These are phyloP conservation scores for Brachionus angularis DNA, from an alignment of 1,140 invertebrate species.

Conservation along the genomic window DNA sequence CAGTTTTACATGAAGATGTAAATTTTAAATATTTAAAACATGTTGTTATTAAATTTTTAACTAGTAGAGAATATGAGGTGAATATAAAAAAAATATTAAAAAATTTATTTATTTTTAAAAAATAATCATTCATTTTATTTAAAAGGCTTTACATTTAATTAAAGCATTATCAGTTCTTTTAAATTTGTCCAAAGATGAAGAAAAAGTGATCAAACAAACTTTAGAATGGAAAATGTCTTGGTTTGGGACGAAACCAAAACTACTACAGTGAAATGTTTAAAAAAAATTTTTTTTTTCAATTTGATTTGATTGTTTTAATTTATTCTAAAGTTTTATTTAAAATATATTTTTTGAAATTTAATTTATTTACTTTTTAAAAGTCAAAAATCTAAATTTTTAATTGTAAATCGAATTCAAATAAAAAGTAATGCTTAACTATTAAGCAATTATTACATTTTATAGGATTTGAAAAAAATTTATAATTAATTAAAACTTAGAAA, in stretches of 20 bases:
- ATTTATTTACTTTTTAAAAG: too few species aligned
- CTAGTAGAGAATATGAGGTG: constrained; percentile 75
- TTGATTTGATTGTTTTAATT: not conserved
- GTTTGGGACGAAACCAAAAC: constrained; percentile 67
- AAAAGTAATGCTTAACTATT: too few species aligned
- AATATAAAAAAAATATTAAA: constrained; percentile 32
- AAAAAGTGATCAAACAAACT: constrained; percentile 76
- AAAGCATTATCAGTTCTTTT: constrained; percentile 77
- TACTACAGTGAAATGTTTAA: constrained; percentile 49
- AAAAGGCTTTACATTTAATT: constrained; percentile 78
- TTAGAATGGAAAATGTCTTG: constrained; percentile 81
- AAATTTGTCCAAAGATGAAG: constrained; percentile 77
- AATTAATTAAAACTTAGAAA: too few species aligned
- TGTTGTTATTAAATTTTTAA: constrained; percentile 83
- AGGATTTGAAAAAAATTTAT: too few species aligned
- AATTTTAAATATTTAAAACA: constrained; percentile 84
- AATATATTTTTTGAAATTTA: too few species aligned
- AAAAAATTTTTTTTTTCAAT: not conserved
- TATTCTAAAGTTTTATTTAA: constrained; percentile 3
- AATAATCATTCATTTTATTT: too few species aligned
- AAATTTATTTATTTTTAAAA: not conserved
- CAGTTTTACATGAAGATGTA: constrained; percentile 61
- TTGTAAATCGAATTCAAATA: too few species aligned
- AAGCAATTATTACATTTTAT: too few species aligned
- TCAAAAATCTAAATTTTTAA: too few species aligned